phyloP scores from a whole-genome alignment of 2,888 invertebrate genomes.

The Harpalus rufipes region DNA sequence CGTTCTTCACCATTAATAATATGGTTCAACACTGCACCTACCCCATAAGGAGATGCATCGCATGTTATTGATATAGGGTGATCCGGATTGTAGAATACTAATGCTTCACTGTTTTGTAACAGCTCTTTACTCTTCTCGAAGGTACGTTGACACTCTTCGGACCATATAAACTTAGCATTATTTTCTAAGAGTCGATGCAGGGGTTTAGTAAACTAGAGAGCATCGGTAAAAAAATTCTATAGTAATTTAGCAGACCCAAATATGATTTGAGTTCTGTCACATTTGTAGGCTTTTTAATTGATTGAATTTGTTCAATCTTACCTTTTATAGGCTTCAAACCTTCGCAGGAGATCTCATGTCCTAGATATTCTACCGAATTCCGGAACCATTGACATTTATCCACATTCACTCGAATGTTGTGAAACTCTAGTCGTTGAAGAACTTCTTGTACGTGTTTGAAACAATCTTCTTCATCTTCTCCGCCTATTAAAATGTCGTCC shows the following conservation, averaged over 20 bases:
- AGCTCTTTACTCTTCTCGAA: constrained; percentile 68
- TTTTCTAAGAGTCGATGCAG: constrained; percentile 67
- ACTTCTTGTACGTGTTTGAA: background rate
- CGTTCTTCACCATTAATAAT: constrained; percentile 70
- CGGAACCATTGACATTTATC: background rate
- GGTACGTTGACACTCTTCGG: constrained; percentile 58
- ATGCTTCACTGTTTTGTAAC: constrained; percentile 65
- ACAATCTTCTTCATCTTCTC: background rate
- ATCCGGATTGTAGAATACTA: constrained; percentile 69
- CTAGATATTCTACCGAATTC: background rate
- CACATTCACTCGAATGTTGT: background rate
- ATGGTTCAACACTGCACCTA: constrained; percentile 72
- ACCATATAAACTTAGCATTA: constrained; percentile 64
- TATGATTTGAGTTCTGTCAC: constrained; percentile 66
- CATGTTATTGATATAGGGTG: constrained; percentile 70
- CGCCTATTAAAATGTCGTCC: background rate
- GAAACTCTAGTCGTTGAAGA: background rate
- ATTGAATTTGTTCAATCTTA: constrained; percentile 3
- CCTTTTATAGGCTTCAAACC: constrained; percentile 1
- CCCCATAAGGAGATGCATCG: constrained; percentile 71
- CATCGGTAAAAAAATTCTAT: constrained; percentile 68
- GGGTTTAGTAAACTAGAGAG: constrained; percentile 61
- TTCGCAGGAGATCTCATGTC: background rate
- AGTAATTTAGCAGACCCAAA: constrained; percentile 68
- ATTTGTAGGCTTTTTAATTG: constrained; percentile 56